Evolutionary conservation across 1,140 invertebrate genomes (phyloP).

Genomic region (Oreohelix idahoensis): DNA sequence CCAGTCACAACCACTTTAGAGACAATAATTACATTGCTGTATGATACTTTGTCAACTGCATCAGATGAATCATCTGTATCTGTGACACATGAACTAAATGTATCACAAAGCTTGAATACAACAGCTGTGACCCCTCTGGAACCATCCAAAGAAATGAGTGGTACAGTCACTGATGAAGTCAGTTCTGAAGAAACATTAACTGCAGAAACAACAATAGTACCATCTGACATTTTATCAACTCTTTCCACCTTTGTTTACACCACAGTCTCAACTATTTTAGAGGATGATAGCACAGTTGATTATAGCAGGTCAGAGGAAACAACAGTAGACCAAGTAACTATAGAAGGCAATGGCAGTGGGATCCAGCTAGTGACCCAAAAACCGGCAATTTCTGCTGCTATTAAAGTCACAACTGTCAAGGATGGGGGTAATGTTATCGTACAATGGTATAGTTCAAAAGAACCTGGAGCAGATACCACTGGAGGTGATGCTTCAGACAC

Average conservation of each 20-base stretch:
- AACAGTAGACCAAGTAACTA: background rate
- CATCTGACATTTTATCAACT: conserved; percentile 6
- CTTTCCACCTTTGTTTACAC: conserved; percentile 13
- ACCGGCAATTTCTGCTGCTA: background rate
- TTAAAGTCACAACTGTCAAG: background rate
- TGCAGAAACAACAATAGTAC: too few relatives aligned
- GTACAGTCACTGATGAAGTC: background rate
- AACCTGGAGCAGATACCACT: background rate
- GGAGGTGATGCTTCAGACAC: background rate
- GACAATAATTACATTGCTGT: background rate
- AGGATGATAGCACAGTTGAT: background rate
- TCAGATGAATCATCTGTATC: too few relatives aligned
- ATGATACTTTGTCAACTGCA: background rate
- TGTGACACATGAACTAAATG: background rate
- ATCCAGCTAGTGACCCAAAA: background rate
- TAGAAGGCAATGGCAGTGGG: background rate
- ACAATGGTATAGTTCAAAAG: background rate
- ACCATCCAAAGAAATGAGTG: background rate
- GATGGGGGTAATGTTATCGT: background rate
- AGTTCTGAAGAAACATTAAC: background rate
- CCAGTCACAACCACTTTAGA: background rate
- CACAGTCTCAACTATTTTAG: conserved; percentile 22
- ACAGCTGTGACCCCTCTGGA: too few relatives aligned
- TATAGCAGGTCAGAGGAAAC: background rate
- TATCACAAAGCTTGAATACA: background rate